Percentiles rank a stretch among this genome's conserved stretches.
phyloP scores from a whole-genome alignment of 2,888 invertebrate species.

The Hartigia nigra region DNA sequence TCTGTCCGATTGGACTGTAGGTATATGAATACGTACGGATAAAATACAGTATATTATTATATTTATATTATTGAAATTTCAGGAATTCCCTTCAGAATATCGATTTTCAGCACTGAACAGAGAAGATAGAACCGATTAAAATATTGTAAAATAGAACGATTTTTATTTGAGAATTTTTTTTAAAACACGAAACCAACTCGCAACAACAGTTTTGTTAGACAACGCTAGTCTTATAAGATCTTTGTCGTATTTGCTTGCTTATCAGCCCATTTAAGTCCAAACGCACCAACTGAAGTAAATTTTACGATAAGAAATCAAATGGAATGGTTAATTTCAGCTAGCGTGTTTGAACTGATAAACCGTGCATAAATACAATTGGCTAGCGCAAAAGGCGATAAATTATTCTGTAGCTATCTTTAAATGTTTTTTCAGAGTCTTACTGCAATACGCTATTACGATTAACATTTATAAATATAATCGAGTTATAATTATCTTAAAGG shows the following conservation, averaged over 20 bases:
- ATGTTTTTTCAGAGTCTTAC: too few relatives aligned
- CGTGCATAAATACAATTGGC: neutral
- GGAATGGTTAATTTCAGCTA: too few relatives aligned
- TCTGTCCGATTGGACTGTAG: neutral
- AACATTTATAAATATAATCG: too few relatives aligned
- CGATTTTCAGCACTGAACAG: constrained; percentile 17
- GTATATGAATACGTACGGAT: neutral
- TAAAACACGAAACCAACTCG: neutral
- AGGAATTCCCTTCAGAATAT: constrained; percentile 22
- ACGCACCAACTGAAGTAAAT: too few relatives aligned
- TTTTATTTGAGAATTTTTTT: neutral
- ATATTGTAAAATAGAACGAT: neutral
- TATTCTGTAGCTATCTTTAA: neutral
- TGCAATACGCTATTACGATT: too few relatives aligned
- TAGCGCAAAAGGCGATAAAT: neutral
- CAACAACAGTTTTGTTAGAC: neutral
- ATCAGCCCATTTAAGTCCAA: too few relatives aligned
- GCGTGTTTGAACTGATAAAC: neutral
- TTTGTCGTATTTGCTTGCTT: neutral
- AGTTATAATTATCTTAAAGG: too few relatives aligned
- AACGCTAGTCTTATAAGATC: neutral
- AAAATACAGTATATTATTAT: too few relatives aligned
- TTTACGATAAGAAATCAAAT: too few relatives aligned
- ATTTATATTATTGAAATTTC: neutral
- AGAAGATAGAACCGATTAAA: neutral